Percentiles rank a stretch among this genome's conserved stretches.
These are phyloP conservation scores for Andrena camellia DNA, from an alignment of 2,888 invertebrate species.

Conservation along the genomic window DNA sequence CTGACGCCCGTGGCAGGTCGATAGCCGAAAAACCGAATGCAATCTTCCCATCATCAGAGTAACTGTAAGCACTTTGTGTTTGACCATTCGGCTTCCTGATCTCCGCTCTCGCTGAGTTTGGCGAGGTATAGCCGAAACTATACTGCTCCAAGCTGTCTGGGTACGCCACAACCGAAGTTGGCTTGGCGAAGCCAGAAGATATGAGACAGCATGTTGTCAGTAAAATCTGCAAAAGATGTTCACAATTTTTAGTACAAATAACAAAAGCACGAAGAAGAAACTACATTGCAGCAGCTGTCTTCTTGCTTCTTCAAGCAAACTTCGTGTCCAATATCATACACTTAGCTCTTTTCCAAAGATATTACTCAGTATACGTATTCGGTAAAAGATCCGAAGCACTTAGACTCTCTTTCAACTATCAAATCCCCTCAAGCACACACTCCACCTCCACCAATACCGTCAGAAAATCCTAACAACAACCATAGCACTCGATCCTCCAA, in stretches of 20 bases:
- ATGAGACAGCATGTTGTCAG: constrained; percentile 64
- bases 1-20: constrained; percentile 83
- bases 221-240: constrained; percentile 50
- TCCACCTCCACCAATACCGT: too few species aligned
- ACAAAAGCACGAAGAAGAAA: not conserved
- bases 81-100: constrained; percentile 83
- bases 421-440: too few species aligned
- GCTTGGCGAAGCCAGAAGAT: constrained; percentile 57
- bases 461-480: too few species aligned
- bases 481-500: too few species aligned
- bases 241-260: too few species aligned
- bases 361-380: too few species aligned
- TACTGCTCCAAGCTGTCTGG: constrained; percentile 85
- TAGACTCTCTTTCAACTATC: too few species aligned
- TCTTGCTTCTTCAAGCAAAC: too few species aligned
- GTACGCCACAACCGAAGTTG: constrained; percentile 75
- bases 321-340: too few species aligned
- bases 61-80: constrained; percentile 85
- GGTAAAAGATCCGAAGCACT: too few species aligned
- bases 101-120: constrained; percentile 82
- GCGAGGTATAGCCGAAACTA: constrained; percentile 84
- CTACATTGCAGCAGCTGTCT: not conserved
- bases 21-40: constrained; percentile 86
- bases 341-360: too few species aligned
- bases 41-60: constrained; percentile 83